phyloP scores from a whole-genome alignment of 2,113 vertebrate species.

The Limnothrissa miodon region DNA sequence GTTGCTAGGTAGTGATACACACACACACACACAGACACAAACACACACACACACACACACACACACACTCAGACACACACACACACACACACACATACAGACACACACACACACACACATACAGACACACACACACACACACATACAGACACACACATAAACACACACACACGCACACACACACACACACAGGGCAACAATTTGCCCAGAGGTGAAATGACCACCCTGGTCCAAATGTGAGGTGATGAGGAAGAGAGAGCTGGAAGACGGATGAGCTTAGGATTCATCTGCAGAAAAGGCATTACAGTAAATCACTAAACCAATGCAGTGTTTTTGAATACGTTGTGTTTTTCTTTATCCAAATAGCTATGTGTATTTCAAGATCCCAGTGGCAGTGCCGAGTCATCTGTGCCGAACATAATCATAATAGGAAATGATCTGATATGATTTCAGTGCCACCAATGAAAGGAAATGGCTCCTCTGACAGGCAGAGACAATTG shows the following conservation, averaged over 20 bases:
- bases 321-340: neutral
- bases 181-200: neutral
- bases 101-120: slow-evolving; percentile 9
- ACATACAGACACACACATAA: slow-evolving; percentile 1
- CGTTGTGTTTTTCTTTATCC: neutral
- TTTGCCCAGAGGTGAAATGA: slow-evolving; percentile 2
- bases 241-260: neutral
- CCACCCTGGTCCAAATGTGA: neutral
- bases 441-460: neutral
- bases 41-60: too few relatives aligned
- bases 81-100: slow-evolving; percentile 13
- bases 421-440: neutral
- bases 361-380: neutral
- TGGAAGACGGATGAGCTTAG: neutral
- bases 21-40: neutral
- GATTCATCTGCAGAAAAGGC: neutral
- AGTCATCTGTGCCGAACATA: neutral
- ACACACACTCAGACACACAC: neutral
- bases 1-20: slow-evolving; percentile 19
- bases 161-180: neutral
- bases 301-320: neutral
- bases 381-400: neutral
- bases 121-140: slow-evolving; percentile 9
- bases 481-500: neutral
- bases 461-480: neutral